phyloP scores from a whole-genome alignment of 2,113 vertebrate species.

The Labrus mixtus region DNA sequence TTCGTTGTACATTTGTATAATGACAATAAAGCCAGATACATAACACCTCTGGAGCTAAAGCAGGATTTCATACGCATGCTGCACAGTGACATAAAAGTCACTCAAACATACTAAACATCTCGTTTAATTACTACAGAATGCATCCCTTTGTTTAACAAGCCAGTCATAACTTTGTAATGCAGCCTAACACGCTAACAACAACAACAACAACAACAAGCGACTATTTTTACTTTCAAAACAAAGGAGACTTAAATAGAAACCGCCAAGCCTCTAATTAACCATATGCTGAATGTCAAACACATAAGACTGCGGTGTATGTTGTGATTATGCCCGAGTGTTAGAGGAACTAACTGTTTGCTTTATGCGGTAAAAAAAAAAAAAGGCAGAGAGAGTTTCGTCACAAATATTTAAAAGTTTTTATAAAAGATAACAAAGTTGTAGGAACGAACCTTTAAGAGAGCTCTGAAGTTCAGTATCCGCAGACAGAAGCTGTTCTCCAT shows the following conservation, averaged over 20 bases:
- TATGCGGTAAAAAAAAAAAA: background rate
- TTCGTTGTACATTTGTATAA: no score
- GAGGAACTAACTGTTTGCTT: background rate
- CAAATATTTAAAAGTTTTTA: background rate
- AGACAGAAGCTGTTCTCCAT: constrained; percentile 23
- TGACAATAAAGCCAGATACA: no score
- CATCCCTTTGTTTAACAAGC: background rate
- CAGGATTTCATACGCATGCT: no score
- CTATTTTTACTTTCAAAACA: background rate
- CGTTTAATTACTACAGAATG: background rate
- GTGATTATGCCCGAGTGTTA: background rate
- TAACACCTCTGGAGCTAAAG: no score
- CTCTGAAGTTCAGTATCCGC: background rate
- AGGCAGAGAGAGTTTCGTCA: background rate
- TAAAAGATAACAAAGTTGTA: background rate
- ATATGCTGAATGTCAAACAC: background rate
- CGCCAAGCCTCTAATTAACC: background rate
- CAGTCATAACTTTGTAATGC: background rate
- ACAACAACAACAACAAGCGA: background rate
- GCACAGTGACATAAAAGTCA: background rate
- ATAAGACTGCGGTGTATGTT: background rate
- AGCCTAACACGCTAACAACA: background rate
- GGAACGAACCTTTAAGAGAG: constrained; percentile 30
- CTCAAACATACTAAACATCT: background rate
- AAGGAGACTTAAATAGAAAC: background rate